Evolutionary conservation across 1,140 invertebrate species (phyloP).

Genomic region (Zophobas morio): DNA sequence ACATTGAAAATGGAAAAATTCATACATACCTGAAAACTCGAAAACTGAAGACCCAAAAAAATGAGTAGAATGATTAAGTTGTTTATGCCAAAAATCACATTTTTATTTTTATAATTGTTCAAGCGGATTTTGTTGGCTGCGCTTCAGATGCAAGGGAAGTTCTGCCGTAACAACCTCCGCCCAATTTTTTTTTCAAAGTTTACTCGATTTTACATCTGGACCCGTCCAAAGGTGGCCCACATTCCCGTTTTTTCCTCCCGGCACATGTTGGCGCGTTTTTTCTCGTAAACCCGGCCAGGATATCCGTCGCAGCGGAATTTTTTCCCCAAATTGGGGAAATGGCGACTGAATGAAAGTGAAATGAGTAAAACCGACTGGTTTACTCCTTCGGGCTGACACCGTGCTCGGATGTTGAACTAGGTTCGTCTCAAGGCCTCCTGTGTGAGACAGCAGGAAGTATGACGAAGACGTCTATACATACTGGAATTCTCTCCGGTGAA

Average conservation of each 20-base stretch:
- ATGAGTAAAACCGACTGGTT: conserved; percentile 62
- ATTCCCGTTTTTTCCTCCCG: conserved; percentile 13
- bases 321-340: conserved; percentile 41
- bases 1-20: no score
- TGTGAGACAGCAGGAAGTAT: conserved; percentile 62
- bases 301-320: conserved; percentile 8
- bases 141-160: no score
- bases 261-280: background rate
- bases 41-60: no score
- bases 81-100: no score
- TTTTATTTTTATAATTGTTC: no score
- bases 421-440: conserved; percentile 66
- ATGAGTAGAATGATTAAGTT: no score
- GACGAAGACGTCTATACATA: conserved; percentile 57
- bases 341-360: conserved; percentile 64
- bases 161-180: no score
- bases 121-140: no score
- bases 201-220: background rate
- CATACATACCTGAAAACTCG: no score
- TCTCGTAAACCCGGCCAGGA: conserved; percentile 25
- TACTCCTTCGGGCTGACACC: conserved; percentile 53
- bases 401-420: conserved; percentile 67
- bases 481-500: conserved; percentile 54
- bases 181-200: background rate
- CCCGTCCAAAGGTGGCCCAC: conserved; percentile 24